Percentiles rank a stretch among this genome's conserved stretches.
Evolutionary conservation across 2,888 invertebrate species (phyloP).

Genomic region (Seladonia tumulorum): DNA sequence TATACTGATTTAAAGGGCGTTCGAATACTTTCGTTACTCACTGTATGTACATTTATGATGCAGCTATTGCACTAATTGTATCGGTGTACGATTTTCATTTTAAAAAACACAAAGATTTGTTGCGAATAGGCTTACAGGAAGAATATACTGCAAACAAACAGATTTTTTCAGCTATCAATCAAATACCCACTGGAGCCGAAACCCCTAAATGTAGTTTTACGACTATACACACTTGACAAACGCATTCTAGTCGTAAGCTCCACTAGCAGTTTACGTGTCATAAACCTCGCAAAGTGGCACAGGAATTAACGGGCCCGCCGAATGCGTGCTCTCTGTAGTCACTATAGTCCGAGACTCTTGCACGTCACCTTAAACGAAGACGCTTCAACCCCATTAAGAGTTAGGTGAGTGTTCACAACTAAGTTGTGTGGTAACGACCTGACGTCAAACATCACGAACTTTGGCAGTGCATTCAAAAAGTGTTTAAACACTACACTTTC

Average conservation of each 20-base stretch:
- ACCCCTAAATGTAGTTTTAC: neutral
- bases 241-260: neutral
- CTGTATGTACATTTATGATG: neutral
- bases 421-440: neutral
- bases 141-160: neutral
- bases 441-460: neutral
- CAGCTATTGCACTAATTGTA: neutral
- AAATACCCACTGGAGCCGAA: neutral
- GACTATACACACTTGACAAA: neutral
- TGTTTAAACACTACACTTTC: neutral
- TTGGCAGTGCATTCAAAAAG: neutral
- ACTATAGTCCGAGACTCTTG: neutral
- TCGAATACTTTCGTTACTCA: too few species aligned
- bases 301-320: neutral
- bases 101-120: neutral
- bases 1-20: too few species aligned
- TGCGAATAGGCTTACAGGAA: neutral
- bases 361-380: neutral
- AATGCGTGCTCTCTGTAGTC: neutral
- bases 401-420: neutral
- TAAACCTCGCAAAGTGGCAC: neutral
- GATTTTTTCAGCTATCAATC: neutral
- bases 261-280: neutral
- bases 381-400: neutral
- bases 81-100: neutral